Evolutionary conservation across 2,797 vertebrate genomes (phyloP).

Genomic region (Tamandua tetradactyla): DNA sequence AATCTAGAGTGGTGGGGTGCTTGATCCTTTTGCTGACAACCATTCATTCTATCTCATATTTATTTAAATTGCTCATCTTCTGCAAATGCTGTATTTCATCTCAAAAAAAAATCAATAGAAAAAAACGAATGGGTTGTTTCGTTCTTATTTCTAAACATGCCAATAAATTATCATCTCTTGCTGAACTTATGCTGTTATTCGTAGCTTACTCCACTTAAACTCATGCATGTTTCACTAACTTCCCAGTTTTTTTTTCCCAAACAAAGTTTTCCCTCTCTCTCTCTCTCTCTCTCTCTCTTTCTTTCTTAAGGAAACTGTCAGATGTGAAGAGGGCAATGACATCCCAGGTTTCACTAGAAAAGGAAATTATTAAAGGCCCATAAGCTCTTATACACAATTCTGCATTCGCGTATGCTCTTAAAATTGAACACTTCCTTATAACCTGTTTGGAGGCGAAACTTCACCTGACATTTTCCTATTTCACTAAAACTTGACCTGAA

Average conservation of each 20-base stretch:
- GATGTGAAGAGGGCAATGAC: too few species aligned
- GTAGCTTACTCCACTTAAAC: not conserved
- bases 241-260: not conserved
- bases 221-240: not conserved
- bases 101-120: constrained; percentile 38
- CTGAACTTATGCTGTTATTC: not conserved
- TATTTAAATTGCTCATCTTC: constrained; percentile 38
- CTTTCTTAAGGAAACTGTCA: not conserved
- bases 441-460: rapidly evolving
- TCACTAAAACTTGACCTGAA: not conserved
- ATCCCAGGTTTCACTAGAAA: not conserved
- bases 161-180: not conserved
- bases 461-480: rapidly evolving
- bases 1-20: not conserved
- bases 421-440: not conserved
- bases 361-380: not conserved
- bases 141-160: not conserved
- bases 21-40: not conserved
- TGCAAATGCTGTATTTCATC: not conserved
- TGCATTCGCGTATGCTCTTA: not conserved
- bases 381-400: rapidly evolving
- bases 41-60: not conserved
- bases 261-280: too few species aligned
- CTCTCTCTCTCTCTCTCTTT: not conserved
- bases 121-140: constrained; percentile 40